Percentiles rank a stretch among this genome's conserved stretches.
Evolutionary conservation across 1,140 invertebrate species (phyloP).

Genomic region (Magallana gigas): DNA sequence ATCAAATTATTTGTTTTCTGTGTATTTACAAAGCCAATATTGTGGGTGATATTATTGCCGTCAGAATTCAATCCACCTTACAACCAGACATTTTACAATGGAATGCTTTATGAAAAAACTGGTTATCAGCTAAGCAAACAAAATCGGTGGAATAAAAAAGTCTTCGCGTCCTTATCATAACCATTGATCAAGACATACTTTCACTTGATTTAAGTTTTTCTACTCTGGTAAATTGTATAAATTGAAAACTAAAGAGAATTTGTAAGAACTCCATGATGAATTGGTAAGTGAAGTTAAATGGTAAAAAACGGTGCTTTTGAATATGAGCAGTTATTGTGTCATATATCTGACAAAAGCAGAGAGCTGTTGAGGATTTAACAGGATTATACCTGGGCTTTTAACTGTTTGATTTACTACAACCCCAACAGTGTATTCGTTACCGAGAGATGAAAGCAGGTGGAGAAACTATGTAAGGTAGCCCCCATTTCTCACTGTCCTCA

Average conservation of each 20-base stretch:
- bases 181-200: constrained; percentile 3
- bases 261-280: constrained; percentile 2
- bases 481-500: no score
- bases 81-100: background rate
- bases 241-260: constrained; percentile 26
- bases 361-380: background rate
- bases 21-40: constrained; percentile 17
- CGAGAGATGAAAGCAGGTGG: background rate
- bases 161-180: background rate
- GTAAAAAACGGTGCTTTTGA: background rate
- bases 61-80: constrained; percentile 12
- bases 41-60: background rate
- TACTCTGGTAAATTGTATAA: background rate
- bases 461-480: background rate
- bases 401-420: background rate
- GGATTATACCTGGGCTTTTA: background rate
- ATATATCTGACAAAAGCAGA: background rate
- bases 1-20: constrained; percentile 29
- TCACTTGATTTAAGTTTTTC: constrained; percentile 21
- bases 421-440: background rate
- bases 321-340: constrained; percentile 23
- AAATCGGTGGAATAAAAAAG: background rate
- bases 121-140: background rate
- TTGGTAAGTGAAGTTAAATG: constrained; percentile 27
- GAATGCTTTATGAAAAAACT: background rate